phyloP scores from a whole-genome alignment of 2,888 invertebrate genomes.

The Callinectes sapidus region DNA sequence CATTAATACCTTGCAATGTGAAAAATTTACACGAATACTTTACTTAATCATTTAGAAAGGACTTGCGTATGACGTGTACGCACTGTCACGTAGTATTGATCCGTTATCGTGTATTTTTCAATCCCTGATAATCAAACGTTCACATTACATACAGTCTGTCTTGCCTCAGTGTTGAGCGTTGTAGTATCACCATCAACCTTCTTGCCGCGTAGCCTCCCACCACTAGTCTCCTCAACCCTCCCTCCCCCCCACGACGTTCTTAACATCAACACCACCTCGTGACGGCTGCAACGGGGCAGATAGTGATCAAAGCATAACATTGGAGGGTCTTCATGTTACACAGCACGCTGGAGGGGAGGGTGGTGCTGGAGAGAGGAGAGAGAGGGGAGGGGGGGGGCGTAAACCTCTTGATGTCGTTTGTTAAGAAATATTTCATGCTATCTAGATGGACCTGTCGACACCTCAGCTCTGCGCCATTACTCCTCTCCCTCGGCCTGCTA shows the following conservation, averaged over 20 bases:
- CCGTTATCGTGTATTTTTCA: neutral
- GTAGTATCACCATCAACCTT: neutral
- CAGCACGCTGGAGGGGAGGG: neutral
- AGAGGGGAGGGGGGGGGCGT: neutral
- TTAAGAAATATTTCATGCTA: slow-evolving; percentile 11
- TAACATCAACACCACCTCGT: neutral
- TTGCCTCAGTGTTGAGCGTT: neutral
- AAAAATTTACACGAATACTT: neutral
- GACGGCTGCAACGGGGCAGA: neutral
- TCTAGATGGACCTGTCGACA: neutral
- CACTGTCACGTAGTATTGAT: neutral
- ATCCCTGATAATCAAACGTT: neutral
- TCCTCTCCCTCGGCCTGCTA: neutral
- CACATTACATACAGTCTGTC: neutral
- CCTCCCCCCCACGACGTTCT: neutral
- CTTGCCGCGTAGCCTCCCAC: neutral
- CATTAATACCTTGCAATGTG: neutral
- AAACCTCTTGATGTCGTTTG: neutral
- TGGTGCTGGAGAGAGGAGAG: neutral
- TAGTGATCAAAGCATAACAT: neutral
- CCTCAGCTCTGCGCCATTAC: neutral
- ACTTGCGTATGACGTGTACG: neutral
- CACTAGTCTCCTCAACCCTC: neutral
- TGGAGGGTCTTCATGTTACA: neutral
- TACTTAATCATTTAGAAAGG: neutral